phyloP scores from a whole-genome alignment of 2,888 invertebrate genomes.

The Meloe dianella region DNA sequence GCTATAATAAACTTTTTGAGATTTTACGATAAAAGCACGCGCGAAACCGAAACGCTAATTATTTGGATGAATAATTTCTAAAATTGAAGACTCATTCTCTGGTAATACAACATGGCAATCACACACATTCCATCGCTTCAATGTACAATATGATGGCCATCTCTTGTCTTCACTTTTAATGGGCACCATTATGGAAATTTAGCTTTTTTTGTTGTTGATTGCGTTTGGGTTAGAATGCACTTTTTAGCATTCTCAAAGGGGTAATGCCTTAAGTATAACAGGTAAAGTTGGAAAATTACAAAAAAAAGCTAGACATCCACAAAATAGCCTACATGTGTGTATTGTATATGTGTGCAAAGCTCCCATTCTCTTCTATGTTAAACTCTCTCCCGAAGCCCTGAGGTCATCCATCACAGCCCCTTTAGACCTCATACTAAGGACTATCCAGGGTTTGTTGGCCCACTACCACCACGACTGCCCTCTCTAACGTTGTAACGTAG shows the following conservation, averaged over 20 bases:
- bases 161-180: slow-evolving; percentile 1
- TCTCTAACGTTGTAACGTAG: slow-evolving; percentile 25
- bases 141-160: not conserved
- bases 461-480: slow-evolving; percentile 39
- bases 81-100: not conserved
- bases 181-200: not conserved
- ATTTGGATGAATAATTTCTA: not conserved
- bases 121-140: not conserved
- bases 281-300: slow-evolving; percentile 46
- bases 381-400: slow-evolving; percentile 49
- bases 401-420: slow-evolving; percentile 61
- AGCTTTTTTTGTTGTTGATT: not conserved
- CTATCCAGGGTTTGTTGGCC: slow-evolving; percentile 40
- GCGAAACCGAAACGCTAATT: not conserved
- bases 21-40: not conserved
- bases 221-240: not conserved
- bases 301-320: slow-evolving; percentile 7
- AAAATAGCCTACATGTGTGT: not conserved
- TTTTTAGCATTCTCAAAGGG: slow-evolving; percentile 45
- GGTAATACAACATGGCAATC: not conserved
- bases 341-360: slow-evolving; percentile 42
- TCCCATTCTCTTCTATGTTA: slow-evolving; percentile 36
- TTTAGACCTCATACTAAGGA: slow-evolving; percentile 53
- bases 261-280: slow-evolving; percentile 49
- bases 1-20: not conserved